phyloP scores from a whole-genome alignment of 2,113 vertebrate genomes.

The Athene cunicularia region DNA sequence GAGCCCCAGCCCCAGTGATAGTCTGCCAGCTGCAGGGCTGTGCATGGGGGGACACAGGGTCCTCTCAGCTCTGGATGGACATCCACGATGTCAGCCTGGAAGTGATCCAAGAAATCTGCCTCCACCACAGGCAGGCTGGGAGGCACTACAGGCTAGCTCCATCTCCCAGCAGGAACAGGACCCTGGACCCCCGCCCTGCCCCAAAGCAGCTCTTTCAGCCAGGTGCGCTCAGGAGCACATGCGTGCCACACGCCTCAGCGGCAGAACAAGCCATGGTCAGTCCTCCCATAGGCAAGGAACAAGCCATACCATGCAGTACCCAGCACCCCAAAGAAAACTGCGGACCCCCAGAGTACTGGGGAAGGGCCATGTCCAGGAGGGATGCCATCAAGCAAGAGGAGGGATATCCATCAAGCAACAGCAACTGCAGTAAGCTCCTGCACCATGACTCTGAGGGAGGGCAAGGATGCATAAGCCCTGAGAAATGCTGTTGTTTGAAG shows the following conservation, averaged over 20 bases:
- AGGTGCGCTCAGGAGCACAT: accelerated
- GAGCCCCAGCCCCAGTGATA: not conserved
- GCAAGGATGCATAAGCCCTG: not conserved
- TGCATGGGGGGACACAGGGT: accelerated
- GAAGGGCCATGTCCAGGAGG: not conserved
- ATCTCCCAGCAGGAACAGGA: not conserved
- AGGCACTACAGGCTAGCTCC: not conserved
- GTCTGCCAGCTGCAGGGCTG: not conserved
- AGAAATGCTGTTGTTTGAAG: not conserved
- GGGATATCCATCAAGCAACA: not conserved
- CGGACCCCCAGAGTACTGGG: too few species aligned
- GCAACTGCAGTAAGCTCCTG: not conserved
- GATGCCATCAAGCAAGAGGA: not conserved
- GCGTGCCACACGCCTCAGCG: accelerated
- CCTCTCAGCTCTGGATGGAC: not conserved
- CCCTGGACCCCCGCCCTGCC: too few species aligned
- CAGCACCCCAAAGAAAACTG: not conserved
- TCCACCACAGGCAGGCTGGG: not conserved
- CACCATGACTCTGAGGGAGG: not conserved
- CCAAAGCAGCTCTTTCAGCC: not conserved
- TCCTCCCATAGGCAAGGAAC: not conserved
- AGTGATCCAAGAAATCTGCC: not conserved
- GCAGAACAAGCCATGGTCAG: not conserved
- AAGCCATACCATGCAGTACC: not conserved
- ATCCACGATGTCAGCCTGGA: accelerated